Conservation (phyloP, 1,140 invertebrate genomes). For the Ridgeia piscesae region DNA sequence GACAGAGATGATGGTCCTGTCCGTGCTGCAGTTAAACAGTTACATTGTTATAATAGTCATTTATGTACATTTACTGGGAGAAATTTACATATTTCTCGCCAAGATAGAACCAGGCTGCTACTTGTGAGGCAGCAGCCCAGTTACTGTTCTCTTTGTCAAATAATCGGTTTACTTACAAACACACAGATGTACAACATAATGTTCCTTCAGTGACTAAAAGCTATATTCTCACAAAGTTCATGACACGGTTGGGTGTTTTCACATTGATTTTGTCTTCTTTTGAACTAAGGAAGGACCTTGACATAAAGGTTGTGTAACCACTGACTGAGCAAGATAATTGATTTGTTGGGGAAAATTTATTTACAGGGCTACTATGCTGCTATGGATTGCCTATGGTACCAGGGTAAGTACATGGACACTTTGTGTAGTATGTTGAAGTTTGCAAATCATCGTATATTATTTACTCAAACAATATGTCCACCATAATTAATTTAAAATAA, state of each 20-base stretch:
- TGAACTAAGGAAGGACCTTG: not conserved
- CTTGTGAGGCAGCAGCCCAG: not conserved
- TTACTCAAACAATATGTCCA: not conserved
- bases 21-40: not conserved
- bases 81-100: not conserved
- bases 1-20: not conserved
- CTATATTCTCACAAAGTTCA: not conserved
- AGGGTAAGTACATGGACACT: not conserved
- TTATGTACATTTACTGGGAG: not conserved
- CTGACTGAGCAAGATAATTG: not conserved
- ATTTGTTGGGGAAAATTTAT: not conserved
- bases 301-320: not conserved
- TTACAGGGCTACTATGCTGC: not conserved
- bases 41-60: not conserved
- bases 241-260: not conserved
- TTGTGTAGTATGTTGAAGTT: no score
- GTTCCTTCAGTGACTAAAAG: not conserved
- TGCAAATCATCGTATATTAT: not conserved
- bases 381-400: not conserved
- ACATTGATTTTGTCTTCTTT: not conserved
- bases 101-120: not conserved
- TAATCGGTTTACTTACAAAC: not conserved
- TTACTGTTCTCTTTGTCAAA: not conserved
- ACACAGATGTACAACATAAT: not conserved
- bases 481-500: not conserved